phyloP scores from a whole-genome alignment of 2,888 invertebrate species.

The Philonicus albiceps region DNA sequence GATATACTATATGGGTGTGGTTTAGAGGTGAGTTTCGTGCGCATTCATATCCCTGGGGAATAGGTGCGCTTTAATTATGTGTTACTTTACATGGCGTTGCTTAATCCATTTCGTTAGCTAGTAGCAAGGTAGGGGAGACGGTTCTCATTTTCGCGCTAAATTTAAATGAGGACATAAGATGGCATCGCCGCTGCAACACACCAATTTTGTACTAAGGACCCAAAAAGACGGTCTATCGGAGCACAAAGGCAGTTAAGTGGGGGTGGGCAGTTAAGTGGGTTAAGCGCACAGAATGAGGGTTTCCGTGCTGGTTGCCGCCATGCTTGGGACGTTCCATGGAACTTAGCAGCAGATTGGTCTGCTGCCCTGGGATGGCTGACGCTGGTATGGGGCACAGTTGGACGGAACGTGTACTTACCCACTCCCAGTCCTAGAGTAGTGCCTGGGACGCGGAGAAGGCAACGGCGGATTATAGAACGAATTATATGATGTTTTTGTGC shows the following conservation, averaged over 20 bases:
- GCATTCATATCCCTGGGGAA: not conserved
- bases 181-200: not conserved
- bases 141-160: not conserved
- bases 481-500: constrained; percentile 5
- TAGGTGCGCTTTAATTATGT: not conserved
- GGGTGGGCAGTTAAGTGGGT: too few relatives aligned
- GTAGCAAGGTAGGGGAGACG: not conserved
- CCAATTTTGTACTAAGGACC: not conserved
- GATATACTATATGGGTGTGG: not conserved
- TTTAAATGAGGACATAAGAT: not conserved
- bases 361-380: not conserved
- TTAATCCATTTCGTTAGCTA: not conserved
- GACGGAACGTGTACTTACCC: not conserved
- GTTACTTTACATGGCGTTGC: not conserved
- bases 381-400: not conserved
- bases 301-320: not conserved
- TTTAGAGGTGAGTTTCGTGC: not conserved
- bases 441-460: not conserved
- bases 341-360: not conserved
- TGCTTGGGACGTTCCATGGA: not conserved
- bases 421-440: not conserved
- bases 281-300: not conserved
- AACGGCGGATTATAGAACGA: constrained; percentile 14
- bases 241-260: not conserved
- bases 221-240: not conserved